Conservation (phyloP, 2,797 vertebrate genomes). For the Poeciliopsis paucimaculata region DNA sequence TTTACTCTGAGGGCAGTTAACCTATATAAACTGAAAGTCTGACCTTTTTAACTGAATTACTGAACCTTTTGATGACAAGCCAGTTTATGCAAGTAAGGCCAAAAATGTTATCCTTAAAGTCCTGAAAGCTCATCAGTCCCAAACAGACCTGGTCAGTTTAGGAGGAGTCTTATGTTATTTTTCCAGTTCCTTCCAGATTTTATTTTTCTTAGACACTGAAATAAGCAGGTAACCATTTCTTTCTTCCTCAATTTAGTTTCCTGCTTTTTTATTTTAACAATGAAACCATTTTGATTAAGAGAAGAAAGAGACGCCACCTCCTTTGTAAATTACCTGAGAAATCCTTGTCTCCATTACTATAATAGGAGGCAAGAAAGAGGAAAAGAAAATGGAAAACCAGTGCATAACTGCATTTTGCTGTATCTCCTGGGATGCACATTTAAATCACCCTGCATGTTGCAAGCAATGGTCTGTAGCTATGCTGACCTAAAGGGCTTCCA, state of each 20-base stretch:
- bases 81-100: neutral
- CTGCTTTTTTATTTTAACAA: constrained; percentile 41
- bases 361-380: constrained; percentile 32
- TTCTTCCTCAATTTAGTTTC: constrained; percentile 24
- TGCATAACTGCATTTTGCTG: constrained; percentile 49
- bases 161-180: neutral
- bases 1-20: neutral
- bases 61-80: neutral
- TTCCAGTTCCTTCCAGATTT: constrained; percentile 6
- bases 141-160: neutral
- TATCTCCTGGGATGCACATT: constrained; percentile 58
- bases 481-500: constrained; percentile 56
- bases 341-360: constrained; percentile 38
- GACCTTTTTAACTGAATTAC: neutral
- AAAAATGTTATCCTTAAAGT: constrained; percentile 1
- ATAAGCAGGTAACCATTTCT: constrained; percentile 20
- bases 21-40: neutral
- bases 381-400: constrained; percentile 51
- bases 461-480: constrained; percentile 70
- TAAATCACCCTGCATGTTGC: constrained; percentile 61
- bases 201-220: constrained; percentile 33
- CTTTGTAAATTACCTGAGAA: constrained; percentile 37
- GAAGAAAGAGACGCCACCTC: neutral
- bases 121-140: constrained; percentile 17
- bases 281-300: constrained; percentile 22